Conservation (phyloP, 2,888 invertebrate species). For the Epinotia bilunana region DNA sequence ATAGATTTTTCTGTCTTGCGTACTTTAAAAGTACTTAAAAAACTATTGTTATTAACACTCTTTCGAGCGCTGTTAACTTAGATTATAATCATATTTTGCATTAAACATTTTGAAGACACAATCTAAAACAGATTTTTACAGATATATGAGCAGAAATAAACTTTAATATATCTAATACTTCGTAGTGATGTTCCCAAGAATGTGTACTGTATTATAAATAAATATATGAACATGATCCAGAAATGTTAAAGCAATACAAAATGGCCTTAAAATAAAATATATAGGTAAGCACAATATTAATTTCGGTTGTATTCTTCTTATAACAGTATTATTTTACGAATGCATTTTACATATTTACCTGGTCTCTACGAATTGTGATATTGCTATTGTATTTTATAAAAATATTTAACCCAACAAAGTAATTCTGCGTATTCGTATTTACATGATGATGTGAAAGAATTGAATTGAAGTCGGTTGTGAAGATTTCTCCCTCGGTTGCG, state of each 20-base stretch:
- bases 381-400: constrained; percentile 46
- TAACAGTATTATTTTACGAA: constrained; percentile 69
- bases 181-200: constrained; percentile 9
- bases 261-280: constrained; percentile 68
- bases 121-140: constrained; percentile 1
- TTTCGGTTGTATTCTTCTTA: constrained; percentile 56
- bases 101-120: constrained; percentile 18
- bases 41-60: constrained; percentile 46
- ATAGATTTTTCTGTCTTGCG: constrained; percentile 57
- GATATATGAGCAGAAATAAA: constrained; percentile 3
- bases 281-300: constrained; percentile 57
- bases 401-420: constrained; percentile 27
- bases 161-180: constrained; percentile 5
- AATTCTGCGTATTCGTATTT: constrained; percentile 6
- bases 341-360: constrained; percentile 56
- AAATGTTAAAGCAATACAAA: constrained; percentile 66
- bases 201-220: neutral
- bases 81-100: constrained; percentile 19
- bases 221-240: constrained; percentile 17
- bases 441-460: neutral
- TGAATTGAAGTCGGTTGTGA: constrained; percentile 21
- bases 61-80: constrained; percentile 45
- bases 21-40: constrained; percentile 79
- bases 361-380: constrained; percentile 63
- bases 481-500: neutral